Conservation (phyloP, 2,113 vertebrate species). For the Coturnix japonica region DNA sequence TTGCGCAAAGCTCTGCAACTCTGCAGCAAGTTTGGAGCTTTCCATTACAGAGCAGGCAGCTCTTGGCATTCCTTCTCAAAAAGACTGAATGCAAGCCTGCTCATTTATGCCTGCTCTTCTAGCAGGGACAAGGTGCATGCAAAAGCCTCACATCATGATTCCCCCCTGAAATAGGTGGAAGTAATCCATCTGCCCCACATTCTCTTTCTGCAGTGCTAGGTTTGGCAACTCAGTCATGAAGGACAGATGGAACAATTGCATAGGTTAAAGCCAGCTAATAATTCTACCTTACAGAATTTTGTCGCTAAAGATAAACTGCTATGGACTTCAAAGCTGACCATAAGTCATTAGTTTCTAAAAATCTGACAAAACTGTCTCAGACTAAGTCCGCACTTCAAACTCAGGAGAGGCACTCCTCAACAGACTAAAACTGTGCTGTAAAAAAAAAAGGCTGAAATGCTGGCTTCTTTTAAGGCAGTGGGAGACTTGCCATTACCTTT, state of each 20-base stretch:
- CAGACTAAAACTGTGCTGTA: conserved; percentile 18
- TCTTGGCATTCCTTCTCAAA: not conserved
- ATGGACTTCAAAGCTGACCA: not conserved
- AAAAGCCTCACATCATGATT: not conserved
- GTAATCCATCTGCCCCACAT: fast-evolving
- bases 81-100: not conserved
- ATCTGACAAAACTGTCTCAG: not conserved
- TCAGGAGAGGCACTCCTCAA: conserved; percentile 3
- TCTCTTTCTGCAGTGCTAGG: not conserved
- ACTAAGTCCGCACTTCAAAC: not conserved
- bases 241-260: not conserved
- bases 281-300: not conserved
- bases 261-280: not conserved
- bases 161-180: not conserved
- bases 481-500: conserved; percentile 69
- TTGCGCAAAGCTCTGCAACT: not conserved
- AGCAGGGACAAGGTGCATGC: not conserved
- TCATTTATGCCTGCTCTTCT: not conserved
- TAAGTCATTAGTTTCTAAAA: not conserved
- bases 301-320: not conserved
- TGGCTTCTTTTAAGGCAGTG: conserved; percentile 54
- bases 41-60: fast-evolving
- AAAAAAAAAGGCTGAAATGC: conserved; percentile 45
- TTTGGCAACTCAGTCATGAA: not conserved
- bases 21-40: not conserved